Conservation (phyloP, 2,888 invertebrate species). For the Camponotus fellah region DNA sequence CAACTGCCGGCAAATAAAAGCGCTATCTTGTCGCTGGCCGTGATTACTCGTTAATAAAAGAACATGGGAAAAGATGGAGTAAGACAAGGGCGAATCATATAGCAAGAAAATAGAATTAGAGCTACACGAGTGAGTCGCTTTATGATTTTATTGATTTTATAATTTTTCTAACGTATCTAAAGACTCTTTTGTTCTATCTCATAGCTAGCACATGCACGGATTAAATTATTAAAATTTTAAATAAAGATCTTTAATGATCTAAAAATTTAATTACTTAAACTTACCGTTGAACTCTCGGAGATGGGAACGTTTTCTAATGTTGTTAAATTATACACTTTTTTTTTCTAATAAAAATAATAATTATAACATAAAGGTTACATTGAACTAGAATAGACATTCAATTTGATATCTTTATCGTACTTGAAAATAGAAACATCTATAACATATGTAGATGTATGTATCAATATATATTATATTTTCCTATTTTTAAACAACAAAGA, state of each 20-base stretch:
- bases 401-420: not conserved
- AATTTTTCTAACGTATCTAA: conserved; percentile 44
- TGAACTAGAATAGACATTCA: not conserved
- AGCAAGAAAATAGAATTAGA: conserved; percentile 58
- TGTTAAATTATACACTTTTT: not conserved
- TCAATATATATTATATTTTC: not conserved
- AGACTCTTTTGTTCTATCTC: conserved; percentile 50
- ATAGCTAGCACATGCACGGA: conserved; percentile 60
- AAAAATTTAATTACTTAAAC: conserved; percentile 49
- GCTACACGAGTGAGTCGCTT: conserved; percentile 34
- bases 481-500: conserved; percentile 4
- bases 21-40: conserved; percentile 21
- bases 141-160: conserved; percentile 64
- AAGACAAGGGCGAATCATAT: conserved; percentile 34
- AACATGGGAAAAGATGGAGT: conserved; percentile 15
- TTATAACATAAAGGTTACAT: not conserved
- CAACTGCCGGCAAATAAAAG: conserved; percentile 36
- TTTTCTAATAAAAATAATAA: not conserved
- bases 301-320: not conserved
- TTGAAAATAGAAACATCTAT: not conserved
- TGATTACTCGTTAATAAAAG: conserved; percentile 58
- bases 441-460: not conserved
- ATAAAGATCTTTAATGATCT: conserved; percentile 53
- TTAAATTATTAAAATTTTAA: conserved; percentile 49
- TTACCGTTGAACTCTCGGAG: not conserved